Evolutionary conservation across 2,113 vertebrate genomes (phyloP).

Genomic region (Channa maculata): DNA sequence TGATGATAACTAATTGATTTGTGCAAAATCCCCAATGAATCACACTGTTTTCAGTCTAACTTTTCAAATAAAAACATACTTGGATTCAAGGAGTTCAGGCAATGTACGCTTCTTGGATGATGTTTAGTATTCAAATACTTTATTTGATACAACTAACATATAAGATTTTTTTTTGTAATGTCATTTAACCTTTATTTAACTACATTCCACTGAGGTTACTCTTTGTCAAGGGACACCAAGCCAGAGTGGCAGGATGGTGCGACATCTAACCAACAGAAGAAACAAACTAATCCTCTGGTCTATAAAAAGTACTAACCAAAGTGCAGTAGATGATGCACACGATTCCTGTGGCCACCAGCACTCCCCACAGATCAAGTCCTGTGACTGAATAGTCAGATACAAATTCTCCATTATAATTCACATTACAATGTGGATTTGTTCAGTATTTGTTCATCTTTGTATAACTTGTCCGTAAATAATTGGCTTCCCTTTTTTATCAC

Average conservation of each 20-base stretch:
- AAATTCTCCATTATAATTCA: neutral
- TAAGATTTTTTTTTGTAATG: no score
- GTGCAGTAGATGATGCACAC: constrained; percentile 88
- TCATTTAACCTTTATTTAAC: no score
- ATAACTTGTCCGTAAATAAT: no score
- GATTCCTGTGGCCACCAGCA: constrained; percentile 83
- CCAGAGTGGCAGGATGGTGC: no score
- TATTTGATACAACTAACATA: neutral
- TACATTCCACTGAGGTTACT: no score
- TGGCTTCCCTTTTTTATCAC: neutral
- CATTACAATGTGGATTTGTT: neutral
- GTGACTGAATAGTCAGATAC: constrained; percentile 76
- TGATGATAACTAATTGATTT: neutral
- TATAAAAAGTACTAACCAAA: constrained; percentile 76
- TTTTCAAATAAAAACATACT: no score
- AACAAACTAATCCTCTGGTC: neutral
- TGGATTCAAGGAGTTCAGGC: no score
- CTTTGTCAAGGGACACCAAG: no score
- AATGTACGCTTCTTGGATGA: neutral
- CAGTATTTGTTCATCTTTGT: no score
- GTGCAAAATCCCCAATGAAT: no score
- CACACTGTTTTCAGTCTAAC: no score
- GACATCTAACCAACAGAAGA: neutral
- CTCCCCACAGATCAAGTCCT: constrained; percentile 85
- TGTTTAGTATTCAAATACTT: neutral